These are phyloP conservation scores for Thinocorus orbignyianus DNA, from an alignment of 2,113 vertebrate genomes.

Conservation along the genomic window DNA sequence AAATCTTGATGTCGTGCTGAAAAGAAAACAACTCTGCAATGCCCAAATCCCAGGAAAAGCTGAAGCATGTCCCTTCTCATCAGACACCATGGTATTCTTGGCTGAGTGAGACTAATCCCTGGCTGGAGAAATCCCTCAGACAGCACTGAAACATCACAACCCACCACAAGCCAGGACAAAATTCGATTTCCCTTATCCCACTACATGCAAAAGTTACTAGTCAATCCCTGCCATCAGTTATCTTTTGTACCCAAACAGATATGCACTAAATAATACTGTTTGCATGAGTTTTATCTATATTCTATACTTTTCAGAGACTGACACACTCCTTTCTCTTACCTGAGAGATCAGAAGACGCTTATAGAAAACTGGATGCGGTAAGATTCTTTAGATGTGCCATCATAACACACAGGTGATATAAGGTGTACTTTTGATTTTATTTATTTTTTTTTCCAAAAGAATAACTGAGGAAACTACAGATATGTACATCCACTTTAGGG, in stretches of 20 bases:
- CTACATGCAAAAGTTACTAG: not conserved
- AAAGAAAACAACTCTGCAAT: not conserved
- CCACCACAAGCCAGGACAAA: not conserved
- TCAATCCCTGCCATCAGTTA: not conserved
- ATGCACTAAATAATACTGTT: not conserved
- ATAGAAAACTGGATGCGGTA: not conserved
- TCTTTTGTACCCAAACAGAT: not conserved
- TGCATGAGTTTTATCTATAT: not conserved
- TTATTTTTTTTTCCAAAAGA: not conserved
- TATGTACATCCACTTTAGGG: not conserved
- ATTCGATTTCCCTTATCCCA: not conserved
- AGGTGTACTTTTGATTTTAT: not conserved
- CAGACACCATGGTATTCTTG: not conserved
- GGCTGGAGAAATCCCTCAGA: not conserved
- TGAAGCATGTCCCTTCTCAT: not conserved
- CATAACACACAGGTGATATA: not conserved
- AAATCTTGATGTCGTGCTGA: not conserved
- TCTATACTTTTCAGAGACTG: not conserved
- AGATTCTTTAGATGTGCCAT: not conserved
- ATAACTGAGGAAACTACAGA: not conserved
- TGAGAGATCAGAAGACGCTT: not conserved
- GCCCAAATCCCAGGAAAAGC: not conserved
- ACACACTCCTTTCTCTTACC: not conserved
- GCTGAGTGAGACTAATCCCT: not conserved
- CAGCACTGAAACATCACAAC: not conserved